Evolutionary conservation across 2,113 vertebrate species (phyloP).

Genomic region (Dolichotis patagonum): DNA sequence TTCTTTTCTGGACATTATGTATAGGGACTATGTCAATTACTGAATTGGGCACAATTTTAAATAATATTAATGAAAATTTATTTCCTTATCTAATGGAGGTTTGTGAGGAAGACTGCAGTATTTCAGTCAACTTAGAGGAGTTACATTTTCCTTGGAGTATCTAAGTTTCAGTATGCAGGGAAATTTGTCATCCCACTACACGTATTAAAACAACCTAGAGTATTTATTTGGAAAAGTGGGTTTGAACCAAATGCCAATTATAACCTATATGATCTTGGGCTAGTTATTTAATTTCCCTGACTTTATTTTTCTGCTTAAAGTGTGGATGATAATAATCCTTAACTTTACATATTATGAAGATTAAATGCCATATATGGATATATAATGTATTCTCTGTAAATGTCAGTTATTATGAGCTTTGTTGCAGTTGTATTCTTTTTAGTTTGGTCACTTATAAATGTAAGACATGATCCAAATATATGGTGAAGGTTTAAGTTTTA

Average conservation of each 20-base stretch:
- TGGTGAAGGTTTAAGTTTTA: background rate
- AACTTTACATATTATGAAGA: background rate
- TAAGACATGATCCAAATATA: background rate
- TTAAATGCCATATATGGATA: background rate
- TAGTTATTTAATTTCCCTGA: background rate
- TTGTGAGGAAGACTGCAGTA: background rate
- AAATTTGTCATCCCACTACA: background rate
- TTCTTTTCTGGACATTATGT: background rate
- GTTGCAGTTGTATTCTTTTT: background rate
- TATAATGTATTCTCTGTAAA: background rate
- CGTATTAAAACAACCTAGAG: background rate
- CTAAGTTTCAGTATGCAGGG: background rate
- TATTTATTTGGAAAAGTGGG: background rate
- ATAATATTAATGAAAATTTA: background rate
- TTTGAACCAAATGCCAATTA: background rate
- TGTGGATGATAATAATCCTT: background rate
- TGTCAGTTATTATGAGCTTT: background rate
- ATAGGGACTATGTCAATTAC: background rate
- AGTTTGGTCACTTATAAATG: background rate
- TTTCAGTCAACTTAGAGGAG: background rate
- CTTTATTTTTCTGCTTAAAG: background rate
- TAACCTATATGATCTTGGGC: background rate
- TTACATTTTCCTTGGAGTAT: background rate
- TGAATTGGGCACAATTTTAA: slow-evolving; percentile 5
- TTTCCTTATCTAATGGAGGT: background rate